Percentiles rank a stretch among this genome's conserved stretches.
phyloP scores from a whole-genome alignment of 2,113 vertebrate species.

The Etia nguti region DNA sequence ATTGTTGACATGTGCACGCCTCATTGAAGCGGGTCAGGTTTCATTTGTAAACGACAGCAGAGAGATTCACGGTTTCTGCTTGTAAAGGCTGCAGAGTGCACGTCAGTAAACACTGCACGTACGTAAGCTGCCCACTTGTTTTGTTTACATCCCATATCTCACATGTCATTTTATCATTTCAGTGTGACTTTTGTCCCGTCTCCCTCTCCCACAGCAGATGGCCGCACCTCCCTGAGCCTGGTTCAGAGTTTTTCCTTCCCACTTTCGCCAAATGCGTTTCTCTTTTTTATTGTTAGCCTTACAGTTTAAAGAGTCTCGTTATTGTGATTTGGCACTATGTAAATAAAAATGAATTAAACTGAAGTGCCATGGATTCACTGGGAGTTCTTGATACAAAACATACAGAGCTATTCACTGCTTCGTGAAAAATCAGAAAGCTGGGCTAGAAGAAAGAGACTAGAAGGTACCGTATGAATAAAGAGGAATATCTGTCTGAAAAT shows the following conservation, averaged over 20 bases:
- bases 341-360: neutral
- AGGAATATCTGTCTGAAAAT: neutral
- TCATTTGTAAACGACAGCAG: neutral
- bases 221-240: neutral
- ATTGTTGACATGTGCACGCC: slow-evolving; percentile 5
- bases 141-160: neutral
- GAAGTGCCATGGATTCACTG: neutral
- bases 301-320: neutral
- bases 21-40: slow-evolving; percentile 9
- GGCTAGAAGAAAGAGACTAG: neutral
- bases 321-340: rapidly evolving
- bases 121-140: neutral
- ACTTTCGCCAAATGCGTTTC: rapidly evolving
- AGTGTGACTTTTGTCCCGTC: neutral
- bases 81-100: neutral
- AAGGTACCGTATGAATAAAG: neutral
- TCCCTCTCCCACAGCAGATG: neutral
- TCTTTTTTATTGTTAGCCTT: neutral
- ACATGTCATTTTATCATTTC: too few relatives aligned
- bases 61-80: neutral
- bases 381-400: neutral
- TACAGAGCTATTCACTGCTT: neutral
- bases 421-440: neutral
- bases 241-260: neutral
- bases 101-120: neutral